Base-by-base conservation (phyloP, 2,888 invertebrate species). In the Malthinus seriepunctatus region DNA sequence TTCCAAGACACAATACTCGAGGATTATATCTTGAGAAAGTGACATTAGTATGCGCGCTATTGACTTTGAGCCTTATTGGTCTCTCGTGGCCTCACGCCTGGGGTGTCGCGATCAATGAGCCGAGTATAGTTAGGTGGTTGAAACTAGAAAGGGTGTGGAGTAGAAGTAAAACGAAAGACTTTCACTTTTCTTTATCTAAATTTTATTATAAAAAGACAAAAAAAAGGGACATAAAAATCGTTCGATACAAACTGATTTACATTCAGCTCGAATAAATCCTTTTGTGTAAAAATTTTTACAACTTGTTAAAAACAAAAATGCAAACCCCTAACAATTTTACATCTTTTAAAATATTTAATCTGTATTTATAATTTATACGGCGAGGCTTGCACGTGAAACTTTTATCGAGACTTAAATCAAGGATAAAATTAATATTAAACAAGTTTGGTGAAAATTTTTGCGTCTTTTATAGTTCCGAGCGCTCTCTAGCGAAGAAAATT, bases 81-180 rank as follows among this genome's bases (percentile, higher is more conserved):
- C 63, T 67, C 63, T 62, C 60, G 67, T 65, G 67, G 65, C 60
- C 65, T 60, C 60, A 60, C 68, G 70, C 72, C 69, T 69, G 63
- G 69, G 71, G 71, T 70, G 70, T 68, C 64, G 68, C 69, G 70
- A 73, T 74, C 74, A 70, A 74, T 73, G 71, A 71, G 69, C 66
- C 70, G 63, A 63, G 69, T 65, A 67, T 65, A 62, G 66, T 66
- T 62, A 63, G 62, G 65, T 60, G 62, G 63, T 42, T 56, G 50
- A 39, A 23, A 46, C 46, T 38, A 32, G 47, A 33, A 52, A 45
- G 35, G 46, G 33, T 23, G 23, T 45, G 55, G 58, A 52, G 44
- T 55, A 32, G 37, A 52, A 42, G 23, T 42, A 35, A 44, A 56
- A 50, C 37, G 44, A 48, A 45, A 37, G 23, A 54, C 53, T 51